phyloP scores from a whole-genome alignment of 2,888 invertebrate species.

The Ernsta delagoae region DNA sequence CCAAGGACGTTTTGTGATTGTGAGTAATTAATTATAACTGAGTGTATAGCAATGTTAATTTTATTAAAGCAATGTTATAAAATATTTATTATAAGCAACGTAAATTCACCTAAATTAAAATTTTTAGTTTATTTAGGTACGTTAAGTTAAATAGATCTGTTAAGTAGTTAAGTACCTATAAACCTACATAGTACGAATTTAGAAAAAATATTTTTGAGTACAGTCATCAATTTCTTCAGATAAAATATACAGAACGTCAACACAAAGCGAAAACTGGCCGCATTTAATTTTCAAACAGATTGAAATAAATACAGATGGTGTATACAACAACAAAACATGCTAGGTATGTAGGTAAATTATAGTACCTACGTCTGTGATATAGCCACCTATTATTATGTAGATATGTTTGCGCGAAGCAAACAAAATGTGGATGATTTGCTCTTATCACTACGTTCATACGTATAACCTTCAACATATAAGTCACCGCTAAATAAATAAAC shows the following conservation, averaged over 20 bases:
- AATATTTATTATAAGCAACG: too few relatives aligned
- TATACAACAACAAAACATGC: slow-evolving; percentile 8
- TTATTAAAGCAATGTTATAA: too few relatives aligned
- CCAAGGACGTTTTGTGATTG: too few relatives aligned
- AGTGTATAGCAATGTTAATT: too few relatives aligned
- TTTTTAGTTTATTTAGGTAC: too few relatives aligned
- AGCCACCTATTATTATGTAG: too few relatives aligned
- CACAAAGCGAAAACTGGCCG: slow-evolving; percentile 3
- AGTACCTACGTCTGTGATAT: not conserved
- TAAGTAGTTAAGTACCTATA: too few relatives aligned
- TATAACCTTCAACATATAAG: slow-evolving; percentile 21
- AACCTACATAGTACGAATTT: too few relatives aligned
- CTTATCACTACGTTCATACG: slow-evolving; percentile 22
- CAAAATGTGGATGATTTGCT: slow-evolving; percentile 15
- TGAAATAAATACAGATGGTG: slow-evolving; percentile 22
- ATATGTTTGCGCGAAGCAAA: slow-evolving; percentile 12
- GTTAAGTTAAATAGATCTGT: too few relatives aligned
- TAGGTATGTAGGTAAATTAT: slow-evolving; percentile 11
- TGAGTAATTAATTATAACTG: too few relatives aligned
- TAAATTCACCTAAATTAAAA: too few relatives aligned
- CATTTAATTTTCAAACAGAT: slow-evolving; percentile 6
- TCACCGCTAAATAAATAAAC: not conserved
- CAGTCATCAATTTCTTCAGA: slow-evolving; percentile 8
- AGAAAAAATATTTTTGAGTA: slow-evolving; percentile 14
- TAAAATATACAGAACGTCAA: slow-evolving; percentile 22